Evolutionary conservation across 64 coral and sea anemone species (phyloP).

Genomic region (Stichodactyla mertensii): DNA sequence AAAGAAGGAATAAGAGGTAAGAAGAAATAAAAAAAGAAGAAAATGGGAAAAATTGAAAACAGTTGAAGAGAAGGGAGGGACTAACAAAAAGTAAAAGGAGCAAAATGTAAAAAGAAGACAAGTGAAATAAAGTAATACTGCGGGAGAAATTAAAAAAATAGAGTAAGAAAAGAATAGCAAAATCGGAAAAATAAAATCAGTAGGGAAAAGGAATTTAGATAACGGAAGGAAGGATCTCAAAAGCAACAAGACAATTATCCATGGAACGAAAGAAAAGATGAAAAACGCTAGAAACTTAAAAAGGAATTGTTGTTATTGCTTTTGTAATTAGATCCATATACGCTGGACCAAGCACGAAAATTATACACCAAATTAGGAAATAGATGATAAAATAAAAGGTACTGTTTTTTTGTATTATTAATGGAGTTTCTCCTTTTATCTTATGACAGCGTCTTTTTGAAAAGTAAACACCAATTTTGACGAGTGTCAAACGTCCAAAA

Average conservation of each 20-base stretch:
- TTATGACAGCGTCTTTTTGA: background rate
- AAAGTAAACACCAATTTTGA: background rate
- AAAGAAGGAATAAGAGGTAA: no score
- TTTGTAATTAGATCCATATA: no score
- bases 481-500: background rate
- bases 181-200: no score
- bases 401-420: background rate
- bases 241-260: background rate
- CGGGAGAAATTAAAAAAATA: background rate
- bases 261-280: background rate
- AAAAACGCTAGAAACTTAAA: background rate
- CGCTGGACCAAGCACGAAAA: background rate
- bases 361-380: background rate
- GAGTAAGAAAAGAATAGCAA: background rate
- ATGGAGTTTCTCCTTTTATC: background rate
- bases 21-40: background rate
- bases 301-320: no score
- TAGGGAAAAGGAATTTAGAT: no score
- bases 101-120: background rate
- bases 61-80: background rate
- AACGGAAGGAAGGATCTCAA: no score
- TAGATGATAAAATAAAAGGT: background rate
- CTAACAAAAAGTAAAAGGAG: background rate
- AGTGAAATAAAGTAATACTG: background rate
- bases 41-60: background rate